phyloP scores from a whole-genome alignment of 2,113 vertebrate genomes.

The Athene cunicularia region DNA sequence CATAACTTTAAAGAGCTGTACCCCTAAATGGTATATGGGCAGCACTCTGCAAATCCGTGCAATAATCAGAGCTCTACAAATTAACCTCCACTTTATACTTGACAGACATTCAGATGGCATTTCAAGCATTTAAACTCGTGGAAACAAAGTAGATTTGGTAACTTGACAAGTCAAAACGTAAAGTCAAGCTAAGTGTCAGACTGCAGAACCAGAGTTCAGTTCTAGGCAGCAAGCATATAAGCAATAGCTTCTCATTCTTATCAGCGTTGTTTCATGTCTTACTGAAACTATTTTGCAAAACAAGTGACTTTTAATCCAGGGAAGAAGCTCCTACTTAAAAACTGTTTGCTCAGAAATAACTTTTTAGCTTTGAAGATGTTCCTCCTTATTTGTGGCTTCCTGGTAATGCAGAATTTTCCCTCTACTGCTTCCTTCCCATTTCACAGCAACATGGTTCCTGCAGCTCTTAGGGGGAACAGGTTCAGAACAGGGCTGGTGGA shows the following conservation, averaged over 20 bases:
- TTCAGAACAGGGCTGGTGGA: not conserved
- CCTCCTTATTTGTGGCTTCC: not conserved
- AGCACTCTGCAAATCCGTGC: not conserved
- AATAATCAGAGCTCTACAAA: not conserved
- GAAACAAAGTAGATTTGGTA: not conserved
- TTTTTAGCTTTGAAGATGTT: not conserved
- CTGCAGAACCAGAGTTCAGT: not conserved
- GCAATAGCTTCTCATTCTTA: not conserved
- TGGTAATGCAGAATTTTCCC: not conserved
- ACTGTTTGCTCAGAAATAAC: not conserved
- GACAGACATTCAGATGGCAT: not conserved
- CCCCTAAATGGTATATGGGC: not conserved
- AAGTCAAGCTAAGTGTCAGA: not conserved
- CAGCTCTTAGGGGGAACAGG: not conserved
- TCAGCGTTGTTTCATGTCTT: not conserved
- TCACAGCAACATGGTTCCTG: not conserved
- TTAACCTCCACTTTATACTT: not conserved
- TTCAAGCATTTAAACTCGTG: not conserved
- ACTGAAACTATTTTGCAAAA: not conserved
- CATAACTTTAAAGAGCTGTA: not conserved
- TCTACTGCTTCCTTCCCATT: not conserved
- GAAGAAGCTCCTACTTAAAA: not conserved
- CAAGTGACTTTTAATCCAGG: not conserved
- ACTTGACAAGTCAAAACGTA: not conserved
- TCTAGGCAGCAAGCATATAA: not conserved